Evolutionary conservation across 1,140 invertebrate genomes (phyloP).

Genomic region (Brachionus rotundiformis): DNA sequence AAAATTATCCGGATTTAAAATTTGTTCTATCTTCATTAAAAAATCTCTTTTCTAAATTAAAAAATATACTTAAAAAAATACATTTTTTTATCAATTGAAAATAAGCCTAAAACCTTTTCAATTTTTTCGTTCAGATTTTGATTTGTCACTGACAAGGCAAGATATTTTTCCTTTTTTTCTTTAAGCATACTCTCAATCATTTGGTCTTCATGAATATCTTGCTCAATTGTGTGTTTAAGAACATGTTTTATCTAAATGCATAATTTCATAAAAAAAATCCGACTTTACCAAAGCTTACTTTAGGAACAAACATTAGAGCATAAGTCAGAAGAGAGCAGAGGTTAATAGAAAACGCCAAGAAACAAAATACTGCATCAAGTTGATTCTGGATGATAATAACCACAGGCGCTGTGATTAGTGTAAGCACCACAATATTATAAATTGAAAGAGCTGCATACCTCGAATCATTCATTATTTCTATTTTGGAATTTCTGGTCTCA

Average conservation of each 20-base stretch:
- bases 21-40: constrained; percentile 1
- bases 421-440: constrained; percentile 95
- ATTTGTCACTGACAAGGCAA: background rate
- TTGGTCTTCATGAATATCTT: constrained; percentile 28
- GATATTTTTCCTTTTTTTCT: constrained; percentile 37
- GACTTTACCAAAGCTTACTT: constrained; percentile 72
- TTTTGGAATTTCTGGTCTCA: constrained; percentile 93
- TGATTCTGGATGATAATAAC: constrained; percentile 93
- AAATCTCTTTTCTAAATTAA: constrained; percentile 31
- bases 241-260: constrained; percentile 39
- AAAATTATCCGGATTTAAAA: constrained; percentile 17
- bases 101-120: constrained; percentile 7
- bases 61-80: background rate
- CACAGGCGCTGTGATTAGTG: constrained; percentile 92
- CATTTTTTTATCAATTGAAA: background rate
- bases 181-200: constrained; percentile 20
- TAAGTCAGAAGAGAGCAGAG: constrained; percentile 95
- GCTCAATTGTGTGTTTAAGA: background rate
- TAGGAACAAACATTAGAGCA: constrained; percentile 93
- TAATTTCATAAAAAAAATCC: too few species aligned
- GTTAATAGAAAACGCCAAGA: constrained; percentile 88
- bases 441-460: constrained; percentile 98
- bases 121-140: constrained; percentile 21
- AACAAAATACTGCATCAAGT: constrained; percentile 93
- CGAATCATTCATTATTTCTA: constrained; percentile 74